Evolutionary conservation across 2,113 vertebrate species (phyloP), one percentile per base, ranked within the genome.

Genomic region (Tetraodon nigroviridis): DNA sequence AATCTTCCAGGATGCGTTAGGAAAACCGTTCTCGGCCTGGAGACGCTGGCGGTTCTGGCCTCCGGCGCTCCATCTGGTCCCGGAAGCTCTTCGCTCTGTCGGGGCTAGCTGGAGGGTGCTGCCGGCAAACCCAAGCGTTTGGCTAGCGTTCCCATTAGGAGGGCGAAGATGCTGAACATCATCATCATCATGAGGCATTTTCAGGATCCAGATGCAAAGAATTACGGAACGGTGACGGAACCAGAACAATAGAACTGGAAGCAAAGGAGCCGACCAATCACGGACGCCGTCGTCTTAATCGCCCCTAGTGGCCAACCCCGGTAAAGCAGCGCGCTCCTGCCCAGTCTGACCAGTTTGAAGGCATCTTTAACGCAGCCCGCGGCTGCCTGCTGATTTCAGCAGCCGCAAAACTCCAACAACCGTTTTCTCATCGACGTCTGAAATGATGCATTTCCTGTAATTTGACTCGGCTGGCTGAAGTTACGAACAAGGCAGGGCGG

Each of bases 81-180:
- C 11, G 48, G 11, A 15, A 44, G 16, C 46, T 47, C n/a, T n/a
- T n/a, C n/a, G n/a, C n/a, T n/a, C 53, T 62, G 60, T 67, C 67
- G 68, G 64, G 37, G 66, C 71, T 49, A 59, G 18, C 48, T 22
- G 62, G 42, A 64, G 22, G 69, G 68, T 70, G 64, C 66, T 64
- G 64, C 55, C 41, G 55, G 40, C 58, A 50, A 64, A 59, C 64
- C 59, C 56, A 68, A 55, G 54, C 54, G 11, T 37, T 53, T 58
- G 21, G 60, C 58, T 41, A 32, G 16, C 29, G 46, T 55, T 37
- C 5, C 41, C 54, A 22, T 49, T 32, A 4, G 18, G 53, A 51
- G 64, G 13, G 55, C 46, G 19, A 32, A 10, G 29, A 32, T 10
- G 6, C 29, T 32, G 29, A 37, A 37, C 32, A 37, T 11, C 32